A percentile compares a stretch with the other conserved stretches of the same genome.
Conservation (phyloP, 2,888 invertebrate species). For the Drosophila neutralis region DNA sequence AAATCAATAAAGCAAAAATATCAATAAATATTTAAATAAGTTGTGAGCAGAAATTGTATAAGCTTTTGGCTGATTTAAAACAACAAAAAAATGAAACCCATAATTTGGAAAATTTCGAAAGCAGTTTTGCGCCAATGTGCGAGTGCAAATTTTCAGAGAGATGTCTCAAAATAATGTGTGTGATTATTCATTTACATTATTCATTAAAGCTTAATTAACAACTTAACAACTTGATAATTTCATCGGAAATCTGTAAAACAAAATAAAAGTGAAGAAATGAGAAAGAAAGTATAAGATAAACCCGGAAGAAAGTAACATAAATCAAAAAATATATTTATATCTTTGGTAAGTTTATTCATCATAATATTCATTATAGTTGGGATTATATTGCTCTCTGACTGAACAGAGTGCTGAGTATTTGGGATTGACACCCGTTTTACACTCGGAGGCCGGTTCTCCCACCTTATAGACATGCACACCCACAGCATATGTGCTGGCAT, state of each 20-base stretch:
- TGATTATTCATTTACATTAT: background rate
- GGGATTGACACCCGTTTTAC: constrained; percentile 77
- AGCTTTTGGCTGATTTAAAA: constrained; percentile 18
- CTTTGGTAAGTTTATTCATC: constrained; percentile 49
- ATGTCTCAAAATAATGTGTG: constrained; percentile 15
- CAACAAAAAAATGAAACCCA: constrained; percentile 17
- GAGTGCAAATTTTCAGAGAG: constrained; percentile 5
- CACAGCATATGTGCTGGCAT: constrained; percentile 82
- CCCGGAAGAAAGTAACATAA: constrained; percentile 37
- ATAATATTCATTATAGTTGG: constrained; percentile 78
- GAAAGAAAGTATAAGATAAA: constrained; percentile 1
- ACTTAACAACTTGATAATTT: constrained; percentile 25
- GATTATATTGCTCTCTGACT: constrained; percentile 79
- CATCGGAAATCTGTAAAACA: constrained; percentile 26
- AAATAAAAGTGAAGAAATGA: constrained; percentile 17
- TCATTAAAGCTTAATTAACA: constrained; percentile 38
- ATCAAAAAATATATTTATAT: constrained; percentile 21
- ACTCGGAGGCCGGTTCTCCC: constrained; percentile 82
- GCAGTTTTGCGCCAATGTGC: constrained; percentile 37
- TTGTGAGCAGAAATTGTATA: constrained; percentile 14
- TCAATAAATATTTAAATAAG: constrained; percentile 14
- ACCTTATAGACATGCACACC: constrained; percentile 79
- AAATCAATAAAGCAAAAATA: constrained; percentile 25
- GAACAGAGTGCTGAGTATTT: constrained; percentile 82
- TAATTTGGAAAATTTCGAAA: constrained; percentile 1